These are phyloP conservation scores for Pseudorectes ferrugineus DNA, from an alignment of 2,113 vertebrate genomes.

Conservation along the genomic window DNA sequence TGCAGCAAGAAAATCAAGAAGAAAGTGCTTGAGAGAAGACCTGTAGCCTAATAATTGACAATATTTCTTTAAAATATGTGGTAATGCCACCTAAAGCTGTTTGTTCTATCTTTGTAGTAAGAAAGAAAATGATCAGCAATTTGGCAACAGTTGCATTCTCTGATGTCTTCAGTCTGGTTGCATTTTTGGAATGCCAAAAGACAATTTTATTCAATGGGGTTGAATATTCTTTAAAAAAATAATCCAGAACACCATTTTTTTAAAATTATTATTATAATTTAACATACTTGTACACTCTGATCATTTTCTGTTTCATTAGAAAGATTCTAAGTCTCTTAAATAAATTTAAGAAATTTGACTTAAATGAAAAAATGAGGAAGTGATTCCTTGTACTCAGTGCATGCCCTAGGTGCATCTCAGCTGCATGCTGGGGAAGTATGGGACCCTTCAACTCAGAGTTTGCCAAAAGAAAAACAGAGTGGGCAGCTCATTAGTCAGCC, in stretches of 20 bases:
- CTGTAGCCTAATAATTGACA: not conserved
- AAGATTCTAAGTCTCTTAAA: not conserved
- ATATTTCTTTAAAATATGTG: not conserved
- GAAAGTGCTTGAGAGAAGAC: not conserved
- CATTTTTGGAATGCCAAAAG: not conserved
- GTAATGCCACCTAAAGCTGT: not conserved
- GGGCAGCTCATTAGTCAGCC: not conserved
- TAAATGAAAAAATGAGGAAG: not conserved
- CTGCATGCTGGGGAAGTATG: not conserved
- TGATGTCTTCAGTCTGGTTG: not conserved
- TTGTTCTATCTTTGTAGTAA: not conserved
- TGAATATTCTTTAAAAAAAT: not conserved
- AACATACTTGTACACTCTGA: not conserved
- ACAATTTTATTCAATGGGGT: not conserved
- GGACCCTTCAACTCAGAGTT: not conserved
- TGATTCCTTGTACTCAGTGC: not conserved
- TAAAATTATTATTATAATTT: not conserved
- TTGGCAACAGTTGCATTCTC: not conserved
- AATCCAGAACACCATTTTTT: not conserved
- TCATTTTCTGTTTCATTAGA: constrained; percentile 15
- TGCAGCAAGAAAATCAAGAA: not conserved
- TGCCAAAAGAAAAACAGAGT: not conserved
- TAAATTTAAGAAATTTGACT: not conserved
- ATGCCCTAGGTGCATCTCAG: not conserved
- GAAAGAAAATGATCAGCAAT: not conserved